Evolutionary conservation across 2,113 vertebrate genomes (phyloP), one percentile per base, ranked within the genome.

Genomic region (Heteronetta atricapilla): DNA sequence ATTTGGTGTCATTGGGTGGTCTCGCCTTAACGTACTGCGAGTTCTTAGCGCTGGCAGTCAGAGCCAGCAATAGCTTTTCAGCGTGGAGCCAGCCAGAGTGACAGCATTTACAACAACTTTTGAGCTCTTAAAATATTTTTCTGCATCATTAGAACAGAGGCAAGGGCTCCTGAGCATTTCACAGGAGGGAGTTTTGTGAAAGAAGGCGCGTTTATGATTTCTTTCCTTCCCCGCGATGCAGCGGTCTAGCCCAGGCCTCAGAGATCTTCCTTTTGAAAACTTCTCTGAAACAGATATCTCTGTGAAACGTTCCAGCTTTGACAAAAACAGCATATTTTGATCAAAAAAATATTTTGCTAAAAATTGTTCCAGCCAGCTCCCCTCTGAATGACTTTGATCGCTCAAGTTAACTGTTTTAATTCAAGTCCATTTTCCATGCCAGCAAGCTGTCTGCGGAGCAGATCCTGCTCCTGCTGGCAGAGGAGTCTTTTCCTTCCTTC

Each of bases 301-400:
- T 84, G 73, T 64, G 66, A 93, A 93, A 82, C 26, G 8, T 58
- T 96, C 62, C 69, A 3, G 1, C 56, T 79, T 89, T 31, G 62
- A 88, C 44, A 75, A 75, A 85, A 68, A 17, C 66, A 90, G 38
- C 33, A 31, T 53, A 78, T 90, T 95, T 86, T 81, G 82, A 75
- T 88, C 5, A 67, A 88, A 83, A 86, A 86, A 91, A 88, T 86
- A 75, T 75, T 94, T 94, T 88, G 26, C 52, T 88, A 83, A 84
- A 50, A 76, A 62, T 63, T 73, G 21, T 96, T 96, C 80, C 52
- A 64, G 87, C 59, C 77, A 63, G 36, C 52, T 89, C 26, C 7
- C 20, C 48, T 83, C 72, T 55, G 79, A 90, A 44, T 50, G 44
- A 44, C 26, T 94, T 86, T 89, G 91, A 75, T 93, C 28, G 13